Evolutionary conservation across 2,113 vertebrate species (phyloP).

Genomic region (Bubo bubo): DNA sequence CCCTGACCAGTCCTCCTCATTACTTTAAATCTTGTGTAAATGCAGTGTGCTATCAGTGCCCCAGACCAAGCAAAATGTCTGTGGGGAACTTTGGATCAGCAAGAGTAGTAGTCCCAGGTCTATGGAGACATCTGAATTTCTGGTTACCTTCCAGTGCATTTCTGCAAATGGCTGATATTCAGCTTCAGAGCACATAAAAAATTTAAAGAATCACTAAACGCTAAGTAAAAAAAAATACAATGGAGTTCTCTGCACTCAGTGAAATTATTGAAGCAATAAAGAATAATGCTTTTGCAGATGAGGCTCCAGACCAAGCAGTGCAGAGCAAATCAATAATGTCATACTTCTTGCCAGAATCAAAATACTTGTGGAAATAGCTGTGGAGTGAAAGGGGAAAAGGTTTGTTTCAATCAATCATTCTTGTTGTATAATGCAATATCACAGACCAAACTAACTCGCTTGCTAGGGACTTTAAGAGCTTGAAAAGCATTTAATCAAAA

Average conservation of each 20-base stretch:
- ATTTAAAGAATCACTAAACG: conserved; percentile 72
- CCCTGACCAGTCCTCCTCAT: not conserved
- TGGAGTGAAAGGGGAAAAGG: conserved; percentile 51
- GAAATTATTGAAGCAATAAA: conserved; percentile 81
- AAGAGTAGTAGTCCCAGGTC: not conserved
- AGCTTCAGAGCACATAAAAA: conserved; percentile 74
- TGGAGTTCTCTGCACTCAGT: conserved; percentile 68
- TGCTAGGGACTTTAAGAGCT: conserved; percentile 67
- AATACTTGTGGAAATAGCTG: conserved; percentile 71
- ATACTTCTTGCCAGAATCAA: conserved; percentile 72
- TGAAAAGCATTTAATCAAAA: conserved; percentile 73
- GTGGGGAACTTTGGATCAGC: not conserved
- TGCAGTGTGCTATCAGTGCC: not conserved
- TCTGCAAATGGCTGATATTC: conserved; percentile 50
- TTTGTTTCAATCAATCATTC: conserved; percentile 61
- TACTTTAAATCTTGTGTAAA: not conserved
- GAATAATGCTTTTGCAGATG: conserved; percentile 78
- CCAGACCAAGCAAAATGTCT: not conserved
- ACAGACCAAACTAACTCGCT: conserved; percentile 48
- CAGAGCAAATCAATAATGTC: conserved; percentile 77
- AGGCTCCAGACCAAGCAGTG: conserved; percentile 61
- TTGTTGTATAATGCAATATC: conserved; percentile 13
- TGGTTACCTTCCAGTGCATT: conserved; percentile 30
- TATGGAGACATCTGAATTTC: not conserved
- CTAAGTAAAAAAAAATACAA: conserved; percentile 66